phyloP scores from a whole-genome alignment of 2,113 vertebrate genomes.

The Nothoprocta pentlandii region DNA sequence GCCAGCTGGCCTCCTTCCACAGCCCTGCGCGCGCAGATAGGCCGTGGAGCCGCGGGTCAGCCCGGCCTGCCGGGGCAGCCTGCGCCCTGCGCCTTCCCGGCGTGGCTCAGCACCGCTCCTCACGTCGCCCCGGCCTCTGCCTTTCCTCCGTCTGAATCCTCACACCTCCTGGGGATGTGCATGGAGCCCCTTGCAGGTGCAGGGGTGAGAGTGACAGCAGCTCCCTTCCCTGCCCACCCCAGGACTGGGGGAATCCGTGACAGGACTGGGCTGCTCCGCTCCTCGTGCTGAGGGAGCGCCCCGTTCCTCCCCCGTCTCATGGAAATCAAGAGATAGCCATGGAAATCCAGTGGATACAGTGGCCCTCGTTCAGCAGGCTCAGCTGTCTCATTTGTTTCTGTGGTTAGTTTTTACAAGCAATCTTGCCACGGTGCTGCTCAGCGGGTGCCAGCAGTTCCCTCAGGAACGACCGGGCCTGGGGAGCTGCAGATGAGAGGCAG shows the following conservation, averaged over 20 bases:
- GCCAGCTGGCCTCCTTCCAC: constrained; percentile 8
- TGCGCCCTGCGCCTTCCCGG: background rate
- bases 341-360: background rate
- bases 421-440: background rate
- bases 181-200: background rate
- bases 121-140: background rate
- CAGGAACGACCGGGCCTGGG: background rate
- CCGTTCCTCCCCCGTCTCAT: background rate
- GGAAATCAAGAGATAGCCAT: constrained; percentile 42
- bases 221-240: background rate
- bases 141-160: background rate
- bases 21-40: background rate
- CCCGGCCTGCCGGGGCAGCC: rapidly evolving
- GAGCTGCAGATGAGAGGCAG: background rate
- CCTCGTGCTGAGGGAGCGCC: background rate
- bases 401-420: background rate
- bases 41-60: background rate
- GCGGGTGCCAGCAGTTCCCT: background rate
- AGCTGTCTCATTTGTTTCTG: background rate
- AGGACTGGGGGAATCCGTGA: background rate
- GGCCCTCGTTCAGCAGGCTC: background rate
- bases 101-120: background rate
- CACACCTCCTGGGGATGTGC: background rate
- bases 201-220: background rate
- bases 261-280: background rate